phyloP scores from a whole-genome alignment of 1,140 invertebrate genomes.

The Drosophila pseudoobscura region DNA sequence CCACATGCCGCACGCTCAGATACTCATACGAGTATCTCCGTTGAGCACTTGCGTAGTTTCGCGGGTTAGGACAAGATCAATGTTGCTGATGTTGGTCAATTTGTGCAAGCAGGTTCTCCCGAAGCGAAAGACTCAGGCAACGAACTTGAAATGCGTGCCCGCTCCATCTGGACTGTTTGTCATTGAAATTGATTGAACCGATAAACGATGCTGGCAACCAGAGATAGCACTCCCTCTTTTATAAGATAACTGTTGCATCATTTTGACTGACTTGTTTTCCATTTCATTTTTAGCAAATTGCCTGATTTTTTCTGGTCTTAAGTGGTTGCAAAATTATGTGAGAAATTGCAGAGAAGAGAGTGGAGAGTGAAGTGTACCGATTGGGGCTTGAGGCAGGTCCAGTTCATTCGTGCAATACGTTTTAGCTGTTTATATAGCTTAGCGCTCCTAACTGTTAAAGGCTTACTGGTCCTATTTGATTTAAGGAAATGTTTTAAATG shows the following conservation, averaged over 20 bases:
- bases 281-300: conserved; percentile 32
- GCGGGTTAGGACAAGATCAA: conserved; percentile 73
- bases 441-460: too few species aligned
- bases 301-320: conserved; percentile 17
- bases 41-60: conserved; percentile 5
- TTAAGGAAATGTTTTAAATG: too few species aligned
- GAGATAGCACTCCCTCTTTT: conserved; percentile 14
- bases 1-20: conserved; percentile 32
- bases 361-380: background rate
- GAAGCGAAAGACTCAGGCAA: conserved; percentile 72
- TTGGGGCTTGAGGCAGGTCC: background rate
- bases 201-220: conserved; percentile 28
- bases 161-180: conserved; percentile 35
- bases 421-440: too few species aligned
- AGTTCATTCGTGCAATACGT: too few species aligned
- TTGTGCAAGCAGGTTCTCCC: conserved; percentile 65
- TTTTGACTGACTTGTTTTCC: conserved; percentile 20
- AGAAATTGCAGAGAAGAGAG: conserved; percentile 8
- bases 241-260: conserved; percentile 55
- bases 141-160: conserved; percentile 67
- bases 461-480: too few species aligned
- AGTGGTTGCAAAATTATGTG: conserved; percentile 28
- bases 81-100: conserved; percentile 62
- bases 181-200: conserved; percentile 58
- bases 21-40: conserved; percentile 6